Evolutionary conservation across 2,797 vertebrate genomes (phyloP).

Genomic region (Coreius guichenoti): DNA sequence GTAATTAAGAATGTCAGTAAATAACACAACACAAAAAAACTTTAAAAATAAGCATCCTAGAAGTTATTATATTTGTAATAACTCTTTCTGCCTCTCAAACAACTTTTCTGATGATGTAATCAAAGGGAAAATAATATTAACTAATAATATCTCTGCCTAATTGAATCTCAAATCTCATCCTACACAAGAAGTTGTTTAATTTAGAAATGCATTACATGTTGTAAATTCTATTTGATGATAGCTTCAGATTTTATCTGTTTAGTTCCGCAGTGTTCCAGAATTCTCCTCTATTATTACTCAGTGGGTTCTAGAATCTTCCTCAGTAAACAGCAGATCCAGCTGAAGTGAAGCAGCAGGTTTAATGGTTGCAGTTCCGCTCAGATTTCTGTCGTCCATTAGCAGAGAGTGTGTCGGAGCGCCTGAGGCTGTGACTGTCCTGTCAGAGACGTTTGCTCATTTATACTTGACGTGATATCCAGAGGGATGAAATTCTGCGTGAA

Average conservation of each 20-base stretch:
- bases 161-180: not conserved
- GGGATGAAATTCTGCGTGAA: not conserved
- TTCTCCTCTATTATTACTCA: not conserved
- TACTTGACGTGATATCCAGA: constrained; percentile 2
- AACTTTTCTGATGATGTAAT: not conserved
- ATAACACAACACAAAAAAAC: not conserved
- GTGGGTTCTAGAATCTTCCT: not conserved
- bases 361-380: not conserved
- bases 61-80: not conserved
- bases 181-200: no score
- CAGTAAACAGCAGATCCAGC: not conserved
- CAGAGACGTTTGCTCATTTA: constrained; percentile 5
- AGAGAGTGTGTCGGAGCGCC: not conserved
- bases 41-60: not conserved
- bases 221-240: not conserved
- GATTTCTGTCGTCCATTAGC: not conserved
- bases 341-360: not conserved
- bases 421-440: not conserved
- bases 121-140: not conserved
- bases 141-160: not conserved
- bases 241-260: not conserved
- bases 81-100: not conserved
- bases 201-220: not conserved
- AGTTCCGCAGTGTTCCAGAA: not conserved
- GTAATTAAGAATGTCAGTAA: not conserved